Percentiles rank a stretch among this genome's conserved stretches.
phyloP scores from a whole-genome alignment of 1,140 invertebrate genomes.

The Drosophila hydei region DNA sequence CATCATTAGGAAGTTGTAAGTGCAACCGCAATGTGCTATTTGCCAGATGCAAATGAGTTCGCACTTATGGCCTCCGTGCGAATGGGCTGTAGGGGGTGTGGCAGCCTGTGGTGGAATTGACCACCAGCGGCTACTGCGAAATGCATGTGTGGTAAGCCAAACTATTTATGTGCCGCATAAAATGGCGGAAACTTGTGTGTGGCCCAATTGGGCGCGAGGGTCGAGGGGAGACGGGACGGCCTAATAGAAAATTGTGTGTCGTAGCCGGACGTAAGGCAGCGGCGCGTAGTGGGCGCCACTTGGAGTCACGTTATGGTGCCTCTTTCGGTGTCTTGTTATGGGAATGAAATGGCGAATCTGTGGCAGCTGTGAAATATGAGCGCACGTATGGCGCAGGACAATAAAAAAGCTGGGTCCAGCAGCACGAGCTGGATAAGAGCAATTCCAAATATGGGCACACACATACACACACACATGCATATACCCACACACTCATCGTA shows the following conservation, averaged over 20 bases:
- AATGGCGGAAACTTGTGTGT: conserved; percentile 23
- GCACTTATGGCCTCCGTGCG: conserved; percentile 1
- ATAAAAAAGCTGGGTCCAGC: conserved; percentile 47
- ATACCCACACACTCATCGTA: background rate
- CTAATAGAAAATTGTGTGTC: conserved; percentile 34
- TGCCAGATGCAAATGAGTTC: conserved; percentile 23
- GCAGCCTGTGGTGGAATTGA: background rate
- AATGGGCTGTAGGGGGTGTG: background rate
- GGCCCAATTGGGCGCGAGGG: conserved; percentile 15
- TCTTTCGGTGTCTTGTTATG: conserved; percentile 42
- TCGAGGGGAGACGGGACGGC: too few species aligned
- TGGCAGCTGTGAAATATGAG: conserved; percentile 71
- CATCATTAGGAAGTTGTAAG: conserved; percentile 26
- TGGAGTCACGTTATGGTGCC: conserved; percentile 10
- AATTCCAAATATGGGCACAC: conserved; percentile 12
- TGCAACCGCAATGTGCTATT: conserved; percentile 30
- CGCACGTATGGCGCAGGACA: conserved; percentile 54
- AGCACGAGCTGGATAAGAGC: conserved; percentile 14
- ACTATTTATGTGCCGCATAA: conserved; percentile 8
- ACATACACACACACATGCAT: conserved; percentile 20
- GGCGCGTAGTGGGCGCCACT: background rate
- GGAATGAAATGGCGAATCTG: conserved; percentile 55
- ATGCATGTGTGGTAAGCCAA: background rate
- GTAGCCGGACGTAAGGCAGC: background rate
- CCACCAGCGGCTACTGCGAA: background rate